phyloP scores from a whole-genome alignment of 2,113 vertebrate species.

The Saccopteryx bilineata region DNA sequence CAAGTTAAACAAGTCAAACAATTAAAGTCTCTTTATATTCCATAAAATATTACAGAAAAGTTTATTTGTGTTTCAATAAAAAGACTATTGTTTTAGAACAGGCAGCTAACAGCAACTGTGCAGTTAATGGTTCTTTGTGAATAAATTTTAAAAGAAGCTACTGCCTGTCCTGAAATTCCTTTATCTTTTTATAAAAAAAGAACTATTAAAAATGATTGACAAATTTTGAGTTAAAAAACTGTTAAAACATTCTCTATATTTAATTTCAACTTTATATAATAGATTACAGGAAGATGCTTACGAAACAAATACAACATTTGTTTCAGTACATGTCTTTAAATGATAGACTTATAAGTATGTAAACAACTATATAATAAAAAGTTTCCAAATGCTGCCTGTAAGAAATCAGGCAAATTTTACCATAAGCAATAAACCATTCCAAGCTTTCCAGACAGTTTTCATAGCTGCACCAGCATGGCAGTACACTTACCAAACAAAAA shows the following conservation, averaged over 20 bases:
- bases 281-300: conserved; percentile 98
- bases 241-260: conserved; percentile 99
- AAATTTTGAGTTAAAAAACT: conserved; percentile 93
- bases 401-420: conserved; percentile 93
- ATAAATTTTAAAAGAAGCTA: conserved; percentile 89
- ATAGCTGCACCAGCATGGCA: conserved; percentile 93
- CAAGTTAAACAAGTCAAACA: conserved; percentile 92
- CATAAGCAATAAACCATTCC: conserved; percentile 89
- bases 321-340: conserved; percentile 96
- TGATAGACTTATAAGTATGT: conserved; percentile 96
- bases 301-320: conserved; percentile 92
- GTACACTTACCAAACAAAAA: conserved; percentile 89
- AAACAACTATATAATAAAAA: conserved; percentile 95
- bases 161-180: conserved; percentile 89
- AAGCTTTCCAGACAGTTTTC: conserved; percentile 91
- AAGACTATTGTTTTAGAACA: conserved; percentile 90
- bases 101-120: conserved; percentile 91
- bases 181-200: conserved; percentile 90
- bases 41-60: conserved; percentile 94
- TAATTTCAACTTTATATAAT: conserved; percentile 99
- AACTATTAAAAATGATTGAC: conserved; percentile 93
- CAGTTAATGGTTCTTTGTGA: conserved; percentile 89
- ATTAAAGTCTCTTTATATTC: conserved; percentile 92
- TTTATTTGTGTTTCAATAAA: conserved; percentile 92
- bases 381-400: conserved; percentile 93